Evolutionary conservation across 2,797 vertebrate genomes (phyloP).

Genomic region (Premnoplex brunnescens): DNA sequence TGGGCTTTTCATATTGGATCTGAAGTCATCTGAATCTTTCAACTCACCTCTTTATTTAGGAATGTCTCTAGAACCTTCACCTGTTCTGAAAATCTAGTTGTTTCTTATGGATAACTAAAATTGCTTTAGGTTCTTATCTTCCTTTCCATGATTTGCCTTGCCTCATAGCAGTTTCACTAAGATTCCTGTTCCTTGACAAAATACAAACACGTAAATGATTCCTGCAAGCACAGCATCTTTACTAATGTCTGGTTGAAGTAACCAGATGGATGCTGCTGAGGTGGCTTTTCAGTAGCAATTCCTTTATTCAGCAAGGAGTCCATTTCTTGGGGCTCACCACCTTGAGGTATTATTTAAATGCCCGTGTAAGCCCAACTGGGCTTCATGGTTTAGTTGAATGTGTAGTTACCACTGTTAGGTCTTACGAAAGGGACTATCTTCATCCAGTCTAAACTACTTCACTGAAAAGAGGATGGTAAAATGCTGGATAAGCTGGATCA

Average conservation of each 20-base stretch:
- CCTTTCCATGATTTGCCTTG: not conserved
- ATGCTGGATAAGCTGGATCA: not conserved
- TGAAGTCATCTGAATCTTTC: not conserved
- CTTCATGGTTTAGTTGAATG: not conserved
- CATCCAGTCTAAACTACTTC: not conserved
- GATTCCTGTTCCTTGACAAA: not conserved
- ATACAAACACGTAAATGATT: not conserved
- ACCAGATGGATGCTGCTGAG: not conserved
- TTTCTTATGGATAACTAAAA: not conserved
- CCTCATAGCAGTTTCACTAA: not conserved
- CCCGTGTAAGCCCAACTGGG: not conserved
- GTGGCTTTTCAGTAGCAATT: not conserved
- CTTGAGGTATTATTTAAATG: not conserved
- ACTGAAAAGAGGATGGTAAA: not conserved
- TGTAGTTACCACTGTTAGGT: not conserved
- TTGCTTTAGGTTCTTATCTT: not conserved
- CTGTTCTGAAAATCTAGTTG: not conserved
- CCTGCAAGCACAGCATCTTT: not conserved
- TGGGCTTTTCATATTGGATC: not conserved
- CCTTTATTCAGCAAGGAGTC: not conserved
- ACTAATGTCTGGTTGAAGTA: not conserved
- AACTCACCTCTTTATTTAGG: not conserved
- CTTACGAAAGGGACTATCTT: not conserved
- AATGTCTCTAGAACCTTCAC: not conserved
- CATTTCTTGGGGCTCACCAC: not conserved